phyloP scores from a whole-genome alignment of 30 jellyfish, hydroid and myxozoan species.

The Chrysaora quinquecirrha region DNA sequence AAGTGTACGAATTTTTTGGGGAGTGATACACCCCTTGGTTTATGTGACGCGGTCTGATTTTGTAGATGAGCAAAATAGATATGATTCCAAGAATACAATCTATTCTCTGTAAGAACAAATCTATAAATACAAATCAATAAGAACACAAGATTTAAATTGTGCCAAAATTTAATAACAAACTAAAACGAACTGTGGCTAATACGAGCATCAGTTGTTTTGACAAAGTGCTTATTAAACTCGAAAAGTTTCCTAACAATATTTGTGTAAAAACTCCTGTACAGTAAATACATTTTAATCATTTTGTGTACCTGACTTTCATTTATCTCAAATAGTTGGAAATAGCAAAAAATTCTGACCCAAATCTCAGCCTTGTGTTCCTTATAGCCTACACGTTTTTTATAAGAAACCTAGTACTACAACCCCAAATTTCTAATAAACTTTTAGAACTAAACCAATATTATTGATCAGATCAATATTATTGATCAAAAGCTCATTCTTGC shows the following conservation, averaged over 20 bases:
- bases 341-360: background rate
- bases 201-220: background rate
- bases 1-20: background rate
- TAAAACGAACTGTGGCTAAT: background rate
- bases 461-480: background rate
- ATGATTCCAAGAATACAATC: background rate
- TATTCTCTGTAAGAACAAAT: background rate
- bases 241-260: background rate
- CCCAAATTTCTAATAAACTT: background rate
- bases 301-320: background rate
- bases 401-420: background rate
- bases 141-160: background rate
- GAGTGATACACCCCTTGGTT: background rate
- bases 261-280: slow-evolving; percentile 1
- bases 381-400: background rate
- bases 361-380: slow-evolving; percentile 4
- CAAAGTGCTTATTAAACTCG: slow-evolving; percentile 1
- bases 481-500: slow-evolving; percentile 2
- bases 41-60: slow-evolving; percentile 1
- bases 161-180: background rate
- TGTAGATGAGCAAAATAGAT: background rate
- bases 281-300: background rate
- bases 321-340: background rate
- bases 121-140: background rate
- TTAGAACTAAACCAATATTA: background rate